Evolutionary conservation across 1,140 invertebrate species (phyloP).

Genomic region (Drosophila kikkawai): DNA sequence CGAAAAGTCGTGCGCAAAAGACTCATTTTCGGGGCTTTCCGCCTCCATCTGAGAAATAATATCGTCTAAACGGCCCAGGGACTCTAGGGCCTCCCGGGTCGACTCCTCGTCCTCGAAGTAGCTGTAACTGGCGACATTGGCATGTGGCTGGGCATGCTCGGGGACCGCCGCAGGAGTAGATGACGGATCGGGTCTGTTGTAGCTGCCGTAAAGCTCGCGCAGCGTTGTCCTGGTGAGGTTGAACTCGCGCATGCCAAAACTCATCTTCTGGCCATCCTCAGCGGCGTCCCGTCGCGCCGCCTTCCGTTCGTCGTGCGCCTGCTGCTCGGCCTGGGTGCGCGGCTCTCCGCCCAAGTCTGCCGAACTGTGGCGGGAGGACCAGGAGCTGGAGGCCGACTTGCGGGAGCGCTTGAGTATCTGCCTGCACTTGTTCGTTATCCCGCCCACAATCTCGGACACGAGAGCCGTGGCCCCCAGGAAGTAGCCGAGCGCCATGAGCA

Average conservation of each 20-base stretch:
- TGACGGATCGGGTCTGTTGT: slow-evolving; percentile 32
- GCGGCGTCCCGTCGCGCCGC: slow-evolving; percentile 52
- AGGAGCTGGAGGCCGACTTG: slow-evolving; percentile 62
- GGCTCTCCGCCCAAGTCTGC: slow-evolving; percentile 5
- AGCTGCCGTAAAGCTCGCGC: slow-evolving; percentile 69
- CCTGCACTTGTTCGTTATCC: slow-evolving; percentile 87
- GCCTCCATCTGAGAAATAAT: slow-evolving; percentile 50
- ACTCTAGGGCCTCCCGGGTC: slow-evolving; percentile 40
- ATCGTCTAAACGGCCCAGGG: slow-evolving; percentile 53
- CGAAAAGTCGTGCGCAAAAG: neutral
- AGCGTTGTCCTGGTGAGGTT: slow-evolving; percentile 76
- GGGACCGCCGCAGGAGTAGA: neutral
- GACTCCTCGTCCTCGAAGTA: slow-evolving; percentile 22
- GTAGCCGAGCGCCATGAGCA: slow-evolving; percentile 89
- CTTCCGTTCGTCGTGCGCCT: slow-evolving; percentile 58
- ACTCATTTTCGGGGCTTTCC: slow-evolving; percentile 1
- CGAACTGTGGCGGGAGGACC: slow-evolving; percentile 68
- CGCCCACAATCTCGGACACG: slow-evolving; percentile 88
- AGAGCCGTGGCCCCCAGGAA: slow-evolving; percentile 86
- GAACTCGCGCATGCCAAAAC: slow-evolving; percentile 72
- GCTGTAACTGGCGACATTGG: neutral
- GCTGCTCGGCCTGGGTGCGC: slow-evolving; percentile 47
- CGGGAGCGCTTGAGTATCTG: slow-evolving; percentile 73
- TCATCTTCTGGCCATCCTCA: slow-evolving; percentile 52
- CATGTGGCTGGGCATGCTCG: neutral